Evolutionary conservation across 2,888 invertebrate genomes (phyloP), one percentile per base, ranked within the genome.

Genomic region (Callyntrura sp.): DNA sequence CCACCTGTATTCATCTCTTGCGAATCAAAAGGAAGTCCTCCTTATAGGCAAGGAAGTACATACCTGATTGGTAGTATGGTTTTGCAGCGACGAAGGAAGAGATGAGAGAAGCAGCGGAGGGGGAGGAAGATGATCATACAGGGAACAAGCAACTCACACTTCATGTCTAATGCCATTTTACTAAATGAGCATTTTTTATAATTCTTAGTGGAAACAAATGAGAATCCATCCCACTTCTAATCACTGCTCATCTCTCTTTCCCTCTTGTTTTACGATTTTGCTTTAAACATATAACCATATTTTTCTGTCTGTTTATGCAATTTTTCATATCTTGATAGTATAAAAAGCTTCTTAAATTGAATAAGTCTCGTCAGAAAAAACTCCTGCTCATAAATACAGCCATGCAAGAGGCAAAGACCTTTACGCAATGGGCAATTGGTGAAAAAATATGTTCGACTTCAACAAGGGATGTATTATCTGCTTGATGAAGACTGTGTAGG

Each of bases 351-450:
- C 28, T 35, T 51, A 51, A 73, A 73, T 73, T 51, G 73, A 73
- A 51, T 25, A 73, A 48, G 45, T 43, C 45, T 70, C 43, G 43
- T 1, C 23, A 9, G 1, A 25, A 8, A 62, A 62, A 35, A 35
- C 35, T 35, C 23, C 14, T 62, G 65, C 65, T 35, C 35, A 68
- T 28, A 28, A 35, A 35, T 35, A n/a, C 48, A 73, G 17, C 14
- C 73, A 55, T 76, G 76, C 62, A 73, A 35, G 51, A 85, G 85
- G 85, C 85, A 85, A 85, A 85, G 85, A 85, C 85, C 85, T 85
- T 85, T 78, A 62, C 60, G 65, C 78, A 62, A 76, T n/a, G 79
- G 9, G 57, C 43, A 43, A 73, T 57, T 70, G 23, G 23, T 60
- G 9, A 25, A 85, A 85, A 84, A 70, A 76, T 70, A 57, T 35